phyloP scores from a whole-genome alignment of 2,113 vertebrate genomes.

The Cisticola juncidis region DNA sequence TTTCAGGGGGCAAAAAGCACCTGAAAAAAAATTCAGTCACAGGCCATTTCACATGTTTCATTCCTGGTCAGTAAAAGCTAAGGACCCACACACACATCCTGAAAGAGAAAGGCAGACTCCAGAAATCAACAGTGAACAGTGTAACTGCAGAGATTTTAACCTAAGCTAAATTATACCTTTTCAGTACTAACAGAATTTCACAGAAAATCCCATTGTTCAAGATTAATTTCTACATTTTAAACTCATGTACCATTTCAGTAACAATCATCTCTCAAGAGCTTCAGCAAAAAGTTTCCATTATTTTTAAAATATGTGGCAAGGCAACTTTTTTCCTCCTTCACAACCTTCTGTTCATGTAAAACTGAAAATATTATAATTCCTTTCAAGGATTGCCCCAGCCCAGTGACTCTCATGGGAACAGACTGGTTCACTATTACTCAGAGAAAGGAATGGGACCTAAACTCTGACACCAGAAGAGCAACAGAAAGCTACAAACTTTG shows the following conservation, averaged over 20 bases:
- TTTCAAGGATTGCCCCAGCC: not conserved
- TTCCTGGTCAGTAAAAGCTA: not conserved
- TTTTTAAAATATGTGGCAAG: not conserved
- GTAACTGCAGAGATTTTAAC: not conserved
- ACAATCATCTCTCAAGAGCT: not conserved
- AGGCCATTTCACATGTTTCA: not conserved
- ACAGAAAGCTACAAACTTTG: slow-evolving; percentile 3
- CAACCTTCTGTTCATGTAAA: not conserved
- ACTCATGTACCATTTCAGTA: not conserved
- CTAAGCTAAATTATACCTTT: not conserved
- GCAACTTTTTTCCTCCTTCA: not conserved
- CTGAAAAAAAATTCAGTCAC: not conserved
- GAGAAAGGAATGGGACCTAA: not conserved
- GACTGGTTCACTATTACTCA: not conserved
- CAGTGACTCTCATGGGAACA: not conserved
- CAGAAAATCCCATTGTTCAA: not conserved
- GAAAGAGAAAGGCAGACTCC: not conserved
- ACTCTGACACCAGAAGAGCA: not conserved
- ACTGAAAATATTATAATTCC: not conserved
- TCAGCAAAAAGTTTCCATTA: not conserved
- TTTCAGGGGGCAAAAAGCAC: not conserved
- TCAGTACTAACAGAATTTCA: not conserved
- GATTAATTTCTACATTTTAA: not conserved
- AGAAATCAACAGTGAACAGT: not conserved
- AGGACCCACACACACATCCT: rapidly evolving